phyloP scores from a whole-genome alignment of 2,113 vertebrate genomes.

The Elgaria multicarinata region DNA sequence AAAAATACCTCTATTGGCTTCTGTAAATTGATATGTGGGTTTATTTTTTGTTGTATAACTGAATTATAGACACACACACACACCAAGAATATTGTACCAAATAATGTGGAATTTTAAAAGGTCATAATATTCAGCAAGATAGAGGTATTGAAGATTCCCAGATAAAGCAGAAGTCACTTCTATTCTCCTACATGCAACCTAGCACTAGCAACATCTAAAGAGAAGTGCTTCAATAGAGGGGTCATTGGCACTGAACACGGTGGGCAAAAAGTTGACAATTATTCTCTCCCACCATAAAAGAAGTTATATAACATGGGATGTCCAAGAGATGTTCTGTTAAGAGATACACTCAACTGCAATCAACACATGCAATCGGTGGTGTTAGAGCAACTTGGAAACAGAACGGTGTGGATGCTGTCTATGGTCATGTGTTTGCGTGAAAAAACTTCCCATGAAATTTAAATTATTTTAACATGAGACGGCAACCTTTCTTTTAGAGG shows the following conservation, averaged over 20 bases:
- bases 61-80: conserved; percentile 17
- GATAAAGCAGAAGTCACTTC: conserved; percentile 8
- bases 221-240: conserved; percentile 19
- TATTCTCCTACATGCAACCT: not conserved
- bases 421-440: not conserved
- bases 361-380: not conserved
- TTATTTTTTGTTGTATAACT: conserved; percentile 34
- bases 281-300: not conserved
- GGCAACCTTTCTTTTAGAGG: not conserved
- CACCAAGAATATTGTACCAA: not conserved
- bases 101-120: conserved; percentile 7
- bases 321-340: not conserved
- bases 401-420: not conserved
- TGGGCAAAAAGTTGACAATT: not conserved
- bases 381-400: not conserved
- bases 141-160: not conserved
- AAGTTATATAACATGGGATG: not conserved
- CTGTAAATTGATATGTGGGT: conserved; percentile 16
- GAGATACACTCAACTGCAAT: not conserved
- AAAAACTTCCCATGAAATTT: not conserved
- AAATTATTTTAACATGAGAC: not conserved
- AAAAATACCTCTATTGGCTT: conserved; percentile 58
- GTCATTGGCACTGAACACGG: not conserved
- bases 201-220: not conserved
- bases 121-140: not conserved